Conservation (phyloP, 2,888 invertebrate species). For the Rhagium mordax region DNA sequence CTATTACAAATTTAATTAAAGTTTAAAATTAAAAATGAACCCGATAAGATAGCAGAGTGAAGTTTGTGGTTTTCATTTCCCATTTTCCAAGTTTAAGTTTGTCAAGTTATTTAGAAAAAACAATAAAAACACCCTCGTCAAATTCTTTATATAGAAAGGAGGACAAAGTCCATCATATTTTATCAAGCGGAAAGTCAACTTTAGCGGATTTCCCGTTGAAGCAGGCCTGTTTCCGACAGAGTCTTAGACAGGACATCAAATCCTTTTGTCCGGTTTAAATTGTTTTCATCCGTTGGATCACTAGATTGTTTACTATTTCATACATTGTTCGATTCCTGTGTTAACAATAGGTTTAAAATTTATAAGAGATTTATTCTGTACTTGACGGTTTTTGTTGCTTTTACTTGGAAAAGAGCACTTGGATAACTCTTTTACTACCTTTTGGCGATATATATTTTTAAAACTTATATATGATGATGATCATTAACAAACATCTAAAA, state of each 20-base stretch:
- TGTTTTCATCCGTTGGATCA: conserved; percentile 45
- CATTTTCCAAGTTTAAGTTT: conserved; percentile 19
- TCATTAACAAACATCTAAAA: no score
- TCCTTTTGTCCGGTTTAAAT: conserved; percentile 44
- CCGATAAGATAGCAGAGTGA: conserved; percentile 15
- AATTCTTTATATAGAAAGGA: conserved; percentile 33
- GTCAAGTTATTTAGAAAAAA: conserved; percentile 30
- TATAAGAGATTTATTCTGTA: conserved; percentile 18
- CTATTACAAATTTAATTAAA: conserved; percentile 29
- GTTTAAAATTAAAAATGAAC: conserved; percentile 24
- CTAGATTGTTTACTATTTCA: conserved; percentile 28
- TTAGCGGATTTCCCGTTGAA: conserved; percentile 39
- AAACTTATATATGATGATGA: no score
- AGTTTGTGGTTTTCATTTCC: conserved; percentile 19
- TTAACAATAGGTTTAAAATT: conserved; percentile 14
- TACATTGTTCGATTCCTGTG: conserved; percentile 20
- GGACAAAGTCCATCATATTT: conserved; percentile 43
- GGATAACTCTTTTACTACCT: background rate
- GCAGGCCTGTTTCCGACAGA: conserved; percentile 40
- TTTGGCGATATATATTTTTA: background rate
- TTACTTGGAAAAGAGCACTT: background rate
- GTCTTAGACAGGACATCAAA: conserved; percentile 40
- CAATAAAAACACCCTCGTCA: conserved; percentile 34
- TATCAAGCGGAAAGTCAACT: conserved; percentile 45
- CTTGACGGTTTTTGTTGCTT: background rate